A percentile compares a stretch with the other conserved stretches of the same genome.
Conservation (phyloP, 2,113 vertebrate genomes). For the Perca flavescens region DNA sequence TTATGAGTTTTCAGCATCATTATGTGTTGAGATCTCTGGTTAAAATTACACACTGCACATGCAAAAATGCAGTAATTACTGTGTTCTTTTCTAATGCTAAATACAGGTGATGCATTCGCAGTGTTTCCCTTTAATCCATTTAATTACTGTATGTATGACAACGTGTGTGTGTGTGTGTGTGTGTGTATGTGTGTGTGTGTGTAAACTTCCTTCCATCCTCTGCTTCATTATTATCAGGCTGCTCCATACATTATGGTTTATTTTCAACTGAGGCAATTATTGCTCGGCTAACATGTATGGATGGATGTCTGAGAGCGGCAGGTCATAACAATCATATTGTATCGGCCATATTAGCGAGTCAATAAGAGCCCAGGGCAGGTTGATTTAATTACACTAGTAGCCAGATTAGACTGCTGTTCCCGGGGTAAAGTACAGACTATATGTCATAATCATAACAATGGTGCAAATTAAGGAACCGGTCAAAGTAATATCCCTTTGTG, state of each 20-base stretch:
- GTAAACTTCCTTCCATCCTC: slow-evolving; percentile 15
- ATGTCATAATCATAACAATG: slow-evolving; percentile 94
- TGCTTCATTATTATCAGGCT: slow-evolving; percentile 46
- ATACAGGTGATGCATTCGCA: slow-evolving; percentile 52
- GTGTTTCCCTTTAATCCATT: slow-evolving; percentile 41
- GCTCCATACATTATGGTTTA: slow-evolving; percentile 54
- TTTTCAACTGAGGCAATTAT: slow-evolving; percentile 70
- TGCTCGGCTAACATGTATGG: slow-evolving; percentile 66
- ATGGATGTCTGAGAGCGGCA: slow-evolving; percentile 74
- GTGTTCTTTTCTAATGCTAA: slow-evolving; percentile 52
- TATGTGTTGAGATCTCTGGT: slow-evolving; percentile 25
- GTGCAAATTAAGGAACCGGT: slow-evolving; percentile 91
- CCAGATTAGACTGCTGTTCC: slow-evolving; percentile 90
- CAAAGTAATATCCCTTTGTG: slow-evolving; percentile 87
- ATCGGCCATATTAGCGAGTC: slow-evolving; percentile 89
- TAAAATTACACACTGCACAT: slow-evolving; percentile 32
- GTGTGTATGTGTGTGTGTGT: slow-evolving; percentile 12
- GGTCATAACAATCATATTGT: slow-evolving; percentile 85
- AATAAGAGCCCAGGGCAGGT: slow-evolving; percentile 88
- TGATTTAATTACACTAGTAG: slow-evolving; percentile 87
- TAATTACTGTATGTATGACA: slow-evolving; percentile 65
- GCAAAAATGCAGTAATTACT: slow-evolving; percentile 52
- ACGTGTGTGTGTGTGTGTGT: slow-evolving; percentile 22
- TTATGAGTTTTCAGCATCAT: slow-evolving; percentile 45
- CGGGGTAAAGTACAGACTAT: slow-evolving; percentile 85